Conservation (phyloP, 2,113 vertebrate species). For the Chroicocephalus ridibundus region DNA sequence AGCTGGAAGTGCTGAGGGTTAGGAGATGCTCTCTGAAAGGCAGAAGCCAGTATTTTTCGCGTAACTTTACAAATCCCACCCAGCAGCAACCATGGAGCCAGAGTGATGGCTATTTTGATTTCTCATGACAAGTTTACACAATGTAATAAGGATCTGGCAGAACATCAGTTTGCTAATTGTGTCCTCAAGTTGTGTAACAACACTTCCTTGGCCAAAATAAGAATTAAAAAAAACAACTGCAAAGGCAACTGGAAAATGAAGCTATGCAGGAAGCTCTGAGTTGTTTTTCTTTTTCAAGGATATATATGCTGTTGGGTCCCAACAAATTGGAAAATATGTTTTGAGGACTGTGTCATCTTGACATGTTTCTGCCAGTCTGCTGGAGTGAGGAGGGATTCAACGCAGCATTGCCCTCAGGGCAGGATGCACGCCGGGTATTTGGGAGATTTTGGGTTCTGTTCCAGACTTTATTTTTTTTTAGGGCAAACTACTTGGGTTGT, state of each 20-base stretch:
- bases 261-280: neutral
- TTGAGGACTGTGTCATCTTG: neutral
- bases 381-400: neutral
- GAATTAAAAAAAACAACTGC: neutral
- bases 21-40: neutral
- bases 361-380: neutral
- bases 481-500: neutral
- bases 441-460: neutral
- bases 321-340: neutral
- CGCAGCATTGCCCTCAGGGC: neutral
- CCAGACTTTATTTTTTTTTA: neutral
- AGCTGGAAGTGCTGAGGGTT: neutral
- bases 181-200: neutral
- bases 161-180: neutral
- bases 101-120: constrained; percentile 2
- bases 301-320: neutral
- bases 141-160: neutral
- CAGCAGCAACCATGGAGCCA: neutral
- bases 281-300: neutral
- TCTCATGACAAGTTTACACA: neutral
- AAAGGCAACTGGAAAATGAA: neutral
- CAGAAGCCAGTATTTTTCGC: neutral
- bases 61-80: neutral
- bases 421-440: accelerated
- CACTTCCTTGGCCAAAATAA: neutral